phyloP scores from a whole-genome alignment of 2,888 invertebrate genomes.

The Pyrrhosoma nymphula region DNA sequence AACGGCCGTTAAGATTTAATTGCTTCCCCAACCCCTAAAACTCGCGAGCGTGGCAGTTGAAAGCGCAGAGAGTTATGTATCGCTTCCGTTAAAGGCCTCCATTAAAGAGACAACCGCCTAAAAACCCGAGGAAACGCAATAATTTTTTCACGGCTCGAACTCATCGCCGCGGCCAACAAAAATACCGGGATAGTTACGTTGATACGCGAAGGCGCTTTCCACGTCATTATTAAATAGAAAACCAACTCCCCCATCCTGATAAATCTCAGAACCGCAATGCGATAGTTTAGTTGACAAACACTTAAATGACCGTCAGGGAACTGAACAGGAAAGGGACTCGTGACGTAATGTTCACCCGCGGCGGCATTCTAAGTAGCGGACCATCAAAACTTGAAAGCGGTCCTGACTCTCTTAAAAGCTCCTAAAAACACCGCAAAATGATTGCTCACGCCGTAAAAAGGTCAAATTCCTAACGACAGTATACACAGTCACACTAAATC shows the following conservation, averaged over 20 bases:
- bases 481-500: not conserved
- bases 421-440: not conserved
- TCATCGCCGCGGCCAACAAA: not conserved
- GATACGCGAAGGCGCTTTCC: not conserved
- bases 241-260: not conserved
- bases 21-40: not conserved
- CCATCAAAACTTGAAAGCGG: not conserved
- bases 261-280: not conserved
- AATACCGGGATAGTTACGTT: not conserved
- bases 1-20: conserved; percentile 18
- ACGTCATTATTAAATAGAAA: not conserved
- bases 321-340: not conserved
- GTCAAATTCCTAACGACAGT: not conserved
- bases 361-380: not conserved
- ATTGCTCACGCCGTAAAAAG: not conserved
- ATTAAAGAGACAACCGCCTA: not conserved
- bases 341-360: not conserved
- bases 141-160: not conserved
- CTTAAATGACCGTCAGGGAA: not conserved
- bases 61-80: conserved; percentile 9
- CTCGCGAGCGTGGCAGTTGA: not conserved
- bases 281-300: not conserved
- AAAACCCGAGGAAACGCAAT: not conserved
- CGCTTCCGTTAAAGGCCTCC: not conserved
- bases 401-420: not conserved